phyloP scores from a whole-genome alignment of 1,140 invertebrate genomes.

The Globodera ellingtonae region DNA sequence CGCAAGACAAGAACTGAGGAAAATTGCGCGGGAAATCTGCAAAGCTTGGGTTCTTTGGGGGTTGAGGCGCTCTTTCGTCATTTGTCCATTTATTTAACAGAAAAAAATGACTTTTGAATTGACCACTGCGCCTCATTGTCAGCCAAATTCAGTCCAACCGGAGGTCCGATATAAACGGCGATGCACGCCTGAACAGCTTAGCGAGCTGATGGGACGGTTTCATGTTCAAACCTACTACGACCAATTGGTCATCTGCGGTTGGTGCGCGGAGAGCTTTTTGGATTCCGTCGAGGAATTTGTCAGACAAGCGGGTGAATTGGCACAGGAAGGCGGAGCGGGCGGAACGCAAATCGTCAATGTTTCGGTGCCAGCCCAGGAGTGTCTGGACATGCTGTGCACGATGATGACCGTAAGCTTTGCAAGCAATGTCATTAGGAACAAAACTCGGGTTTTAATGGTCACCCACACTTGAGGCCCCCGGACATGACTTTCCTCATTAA shows the following conservation, averaged over 20 bases:
- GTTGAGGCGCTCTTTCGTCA: neutral
- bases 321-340: neutral
- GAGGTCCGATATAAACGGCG: conserved; percentile 49
- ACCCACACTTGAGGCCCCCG: no score
- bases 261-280: conserved; percentile 49
- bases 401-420: conserved; percentile 32
- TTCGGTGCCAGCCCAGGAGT: conserved; percentile 41
- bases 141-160: conserved; percentile 29
- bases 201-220: conserved; percentile 34
- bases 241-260: conserved; percentile 49
- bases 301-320: neutral
- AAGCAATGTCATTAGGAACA: no score
- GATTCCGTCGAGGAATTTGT: conserved; percentile 43
- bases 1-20: conserved; percentile 33
- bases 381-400: conserved; percentile 42
- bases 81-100: neutral
- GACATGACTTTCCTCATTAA: neutral
- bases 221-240: conserved; percentile 47
- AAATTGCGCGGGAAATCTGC: conserved; percentile 49
- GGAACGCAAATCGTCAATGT: conserved; percentile 12
- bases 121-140: neutral
- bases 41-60: conserved; percentile 44
- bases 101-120: conserved; percentile 7
- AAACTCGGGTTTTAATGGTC: no score
- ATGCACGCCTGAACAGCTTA: conserved; percentile 29